Evolutionary conservation across 2,797 vertebrate genomes (phyloP), one percentile per base, ranked within the genome.

Genomic region (Malurus leucopterus): DNA sequence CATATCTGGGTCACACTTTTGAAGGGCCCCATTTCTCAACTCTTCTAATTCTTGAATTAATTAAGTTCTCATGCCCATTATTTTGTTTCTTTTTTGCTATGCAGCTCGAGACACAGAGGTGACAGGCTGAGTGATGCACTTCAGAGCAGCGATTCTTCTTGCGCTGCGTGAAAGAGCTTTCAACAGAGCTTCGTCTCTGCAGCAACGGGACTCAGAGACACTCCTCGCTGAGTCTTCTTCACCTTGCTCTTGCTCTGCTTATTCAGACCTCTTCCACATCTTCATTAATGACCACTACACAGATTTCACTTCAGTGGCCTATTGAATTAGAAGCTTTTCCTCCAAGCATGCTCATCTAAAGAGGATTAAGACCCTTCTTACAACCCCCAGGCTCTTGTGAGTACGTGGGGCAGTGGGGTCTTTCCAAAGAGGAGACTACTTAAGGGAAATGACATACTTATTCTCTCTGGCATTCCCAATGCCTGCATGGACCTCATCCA

Each of bases 1-100:
- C 90, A 94, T 93, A 93, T 94, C 93, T 91, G 72, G 83, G 94
- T 92, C 88, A 94, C 80, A 63, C 47, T 69, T 90, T 88, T 94
- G 78, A 95, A 96, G 83, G 87, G 64, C 49, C 61, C 68, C 63
- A 67, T 95, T 96, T 93, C 88, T 92, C 92, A 96, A 47, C 61
- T 86, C 90, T 84, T 78, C 86, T 93, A 96, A 96, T 96, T 95
- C 93, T 93, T 95, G 83, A 96, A 93, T 96, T 96, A 96, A 96
- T 97, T 93, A 95, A 86, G 15, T 83, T 90, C 78, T 92, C 73
- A 59, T 57, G 65, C 32, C 41, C 62, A 71, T 88, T 90, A 81
- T 79, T 88, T 91, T 90, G 73, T 87, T 88, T 86, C 81, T 94
- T 26, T 94, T 93, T 79, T 92, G 77, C 92, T 54, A 16, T 76